Conservation (phyloP, 2,888 invertebrate genomes). For the Drosophila dives region DNA sequence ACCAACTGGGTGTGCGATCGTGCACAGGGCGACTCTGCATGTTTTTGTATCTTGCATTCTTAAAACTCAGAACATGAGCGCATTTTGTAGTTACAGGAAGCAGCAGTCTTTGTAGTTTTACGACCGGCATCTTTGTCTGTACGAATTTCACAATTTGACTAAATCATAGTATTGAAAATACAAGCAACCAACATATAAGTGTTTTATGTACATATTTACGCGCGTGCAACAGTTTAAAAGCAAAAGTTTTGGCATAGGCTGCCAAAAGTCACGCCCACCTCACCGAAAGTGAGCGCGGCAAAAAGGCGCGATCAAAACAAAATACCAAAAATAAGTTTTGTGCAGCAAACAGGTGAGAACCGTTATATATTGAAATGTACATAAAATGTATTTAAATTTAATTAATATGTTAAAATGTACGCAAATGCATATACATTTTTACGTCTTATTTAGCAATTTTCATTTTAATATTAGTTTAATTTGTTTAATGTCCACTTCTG, state of each 20-base stretch:
- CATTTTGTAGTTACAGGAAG: constrained; percentile 36
- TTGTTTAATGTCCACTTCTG: not conserved
- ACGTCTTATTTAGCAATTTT: not conserved
- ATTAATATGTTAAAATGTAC: not conserved
- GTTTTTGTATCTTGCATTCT: constrained; percentile 25
- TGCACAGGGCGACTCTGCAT: constrained; percentile 13
- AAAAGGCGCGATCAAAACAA: constrained; percentile 64
- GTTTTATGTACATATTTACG: not conserved
- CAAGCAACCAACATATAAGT: not conserved
- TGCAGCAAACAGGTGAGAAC: constrained; percentile 35
- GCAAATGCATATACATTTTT: not conserved
- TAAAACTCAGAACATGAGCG: constrained; percentile 22
- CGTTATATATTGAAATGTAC: no score
- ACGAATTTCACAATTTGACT: constrained; percentile 15
- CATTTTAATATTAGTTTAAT: not conserved
- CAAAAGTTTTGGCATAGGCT: constrained; percentile 17
- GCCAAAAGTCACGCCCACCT: constrained; percentile 19
- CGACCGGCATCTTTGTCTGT: constrained; percentile 40
- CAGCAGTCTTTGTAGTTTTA: constrained; percentile 54
- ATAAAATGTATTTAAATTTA: not conserved
- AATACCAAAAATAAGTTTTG: constrained; percentile 40
- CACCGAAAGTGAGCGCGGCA: constrained; percentile 4
- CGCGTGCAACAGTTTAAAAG: constrained; percentile 8
- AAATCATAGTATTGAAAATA: not conserved
- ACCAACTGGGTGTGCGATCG: not conserved